A percentile compares a stretch with the other conserved stretches of the same genome.
Conservation (phyloP, 1,140 invertebrate genomes). For the Hypothenemus hampei region DNA sequence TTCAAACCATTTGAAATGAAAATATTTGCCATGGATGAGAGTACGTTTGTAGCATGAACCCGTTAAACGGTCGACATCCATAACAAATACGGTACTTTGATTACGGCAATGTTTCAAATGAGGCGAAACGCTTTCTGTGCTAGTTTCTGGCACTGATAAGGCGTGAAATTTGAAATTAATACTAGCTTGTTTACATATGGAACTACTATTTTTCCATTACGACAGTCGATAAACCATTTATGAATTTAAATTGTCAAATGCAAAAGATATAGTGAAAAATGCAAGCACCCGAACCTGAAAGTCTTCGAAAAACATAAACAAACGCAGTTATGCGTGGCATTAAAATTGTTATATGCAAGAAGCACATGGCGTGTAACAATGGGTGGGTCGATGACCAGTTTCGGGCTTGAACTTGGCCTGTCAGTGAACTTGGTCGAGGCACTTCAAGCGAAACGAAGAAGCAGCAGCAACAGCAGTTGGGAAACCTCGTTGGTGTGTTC, state of each 20-base stretch:
- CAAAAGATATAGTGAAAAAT: too few relatives aligned
- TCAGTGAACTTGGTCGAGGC: slow-evolving; percentile 14
- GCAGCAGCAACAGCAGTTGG: background rate
- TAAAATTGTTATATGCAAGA: background rate
- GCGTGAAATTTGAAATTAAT: slow-evolving; percentile 1
- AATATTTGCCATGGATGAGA: too few relatives aligned
- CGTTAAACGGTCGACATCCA: too few relatives aligned
- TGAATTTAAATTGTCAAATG: too few relatives aligned
- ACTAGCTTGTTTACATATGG: too few relatives aligned
- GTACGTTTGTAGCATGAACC: too few relatives aligned
- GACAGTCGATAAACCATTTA: too few relatives aligned
- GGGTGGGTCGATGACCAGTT: slow-evolving; percentile 12
- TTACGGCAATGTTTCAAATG: background rate
- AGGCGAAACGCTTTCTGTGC: slow-evolving; percentile 2
- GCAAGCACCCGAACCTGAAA: too few relatives aligned
- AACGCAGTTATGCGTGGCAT: background rate
- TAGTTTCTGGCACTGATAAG: background rate
- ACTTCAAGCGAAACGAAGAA: slow-evolving; percentile 16
- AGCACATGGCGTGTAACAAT: slow-evolving; percentile 9
- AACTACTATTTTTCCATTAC: too few relatives aligned
- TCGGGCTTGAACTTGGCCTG: slow-evolving; percentile 18
- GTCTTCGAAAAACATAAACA: background rate
- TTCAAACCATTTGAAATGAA: background rate
- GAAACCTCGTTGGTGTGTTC: background rate
- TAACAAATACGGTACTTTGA: too few relatives aligned